These are phyloP conservation scores for Ophioninae sp. DNA, from an alignment of 2,888 invertebrate species.

Conservation along the genomic window DNA sequence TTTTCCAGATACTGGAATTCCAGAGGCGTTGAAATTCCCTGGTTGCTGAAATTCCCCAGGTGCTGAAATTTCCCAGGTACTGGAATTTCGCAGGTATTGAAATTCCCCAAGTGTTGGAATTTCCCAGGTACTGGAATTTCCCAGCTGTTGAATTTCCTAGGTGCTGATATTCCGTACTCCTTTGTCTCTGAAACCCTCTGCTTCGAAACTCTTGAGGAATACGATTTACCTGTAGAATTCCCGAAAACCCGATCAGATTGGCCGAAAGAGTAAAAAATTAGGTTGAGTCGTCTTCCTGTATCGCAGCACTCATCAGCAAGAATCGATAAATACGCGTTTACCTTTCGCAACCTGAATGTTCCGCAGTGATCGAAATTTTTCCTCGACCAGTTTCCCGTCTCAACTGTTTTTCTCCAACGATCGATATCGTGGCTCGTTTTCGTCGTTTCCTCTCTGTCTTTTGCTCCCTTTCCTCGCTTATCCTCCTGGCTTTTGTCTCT, in stretches of 20 bases:
- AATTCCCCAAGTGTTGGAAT: no score
- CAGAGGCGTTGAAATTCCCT: slow-evolving; percentile 11
- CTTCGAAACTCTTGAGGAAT: slow-evolving; percentile 33
- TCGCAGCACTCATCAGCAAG: neutral
- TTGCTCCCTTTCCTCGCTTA: slow-evolving; percentile 1
- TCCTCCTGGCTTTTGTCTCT: neutral
- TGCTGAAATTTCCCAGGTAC: no score
- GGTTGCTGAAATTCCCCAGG: neutral
- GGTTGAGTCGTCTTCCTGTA: neutral
- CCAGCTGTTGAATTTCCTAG: slow-evolving; percentile 5
- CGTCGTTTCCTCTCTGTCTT: neutral
- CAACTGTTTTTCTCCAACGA: neutral
- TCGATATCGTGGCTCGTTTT: neutral
- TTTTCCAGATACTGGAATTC: neutral
- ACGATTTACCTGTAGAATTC: slow-evolving; percentile 42
- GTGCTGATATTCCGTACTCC: neutral
- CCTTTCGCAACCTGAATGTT: neutral
- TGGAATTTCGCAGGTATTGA: no score
- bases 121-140: neutral
- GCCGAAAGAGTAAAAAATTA: slow-evolving; percentile 33
- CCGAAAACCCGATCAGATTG: slow-evolving; percentile 5
- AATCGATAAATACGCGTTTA: neutral
- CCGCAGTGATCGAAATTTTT: neutral
- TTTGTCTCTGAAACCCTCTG: slow-evolving; percentile 11
- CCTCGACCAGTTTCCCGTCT: neutral